Evolutionary conservation across 2,797 vertebrate species (phyloP).

Genomic region (Semotilus atromaculatus): DNA sequence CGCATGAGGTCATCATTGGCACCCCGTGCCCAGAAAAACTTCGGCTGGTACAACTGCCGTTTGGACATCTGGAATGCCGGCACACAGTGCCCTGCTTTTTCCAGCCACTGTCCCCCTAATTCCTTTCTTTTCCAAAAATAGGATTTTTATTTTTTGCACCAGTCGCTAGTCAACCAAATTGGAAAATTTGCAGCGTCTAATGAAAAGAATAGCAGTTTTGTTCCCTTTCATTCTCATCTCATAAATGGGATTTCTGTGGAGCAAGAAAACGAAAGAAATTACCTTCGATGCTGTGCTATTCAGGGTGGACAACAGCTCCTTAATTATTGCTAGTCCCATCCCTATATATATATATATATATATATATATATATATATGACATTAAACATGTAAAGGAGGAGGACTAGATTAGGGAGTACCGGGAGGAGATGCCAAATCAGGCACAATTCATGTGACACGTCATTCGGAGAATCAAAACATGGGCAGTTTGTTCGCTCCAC

Average conservation of each 20-base stretch:
- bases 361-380: too few relatives aligned
- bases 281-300: conserved; percentile 72
- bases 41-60: conserved; percentile 86
- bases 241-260: conserved; percentile 79
- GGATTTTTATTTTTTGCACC: conserved; percentile 73
- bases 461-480: conserved; percentile 94
- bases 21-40: conserved; percentile 78
- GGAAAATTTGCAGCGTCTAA: conserved; percentile 83
- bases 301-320: conserved; percentile 78
- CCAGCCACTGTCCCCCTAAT: conserved; percentile 79
- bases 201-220: conserved; percentile 90
- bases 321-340: conserved; percentile 71
- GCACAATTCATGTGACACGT: conserved; percentile 87
- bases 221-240: conserved; percentile 79
- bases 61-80: conserved; percentile 92
- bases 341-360: too few relatives aligned
- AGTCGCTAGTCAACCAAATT: conserved; percentile 83
- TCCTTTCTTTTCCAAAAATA: conserved; percentile 83
- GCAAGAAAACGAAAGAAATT: conserved; percentile 75
- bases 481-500: conserved; percentile 89
- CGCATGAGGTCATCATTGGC: conserved; percentile 93
- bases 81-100: conserved; percentile 87
- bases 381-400: too few relatives aligned
- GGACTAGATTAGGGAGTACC: not conserved
- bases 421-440: conserved; percentile 51